Evolutionary conservation across 1,140 invertebrate species (phyloP).

Genomic region (Araneus ventricosus): DNA sequence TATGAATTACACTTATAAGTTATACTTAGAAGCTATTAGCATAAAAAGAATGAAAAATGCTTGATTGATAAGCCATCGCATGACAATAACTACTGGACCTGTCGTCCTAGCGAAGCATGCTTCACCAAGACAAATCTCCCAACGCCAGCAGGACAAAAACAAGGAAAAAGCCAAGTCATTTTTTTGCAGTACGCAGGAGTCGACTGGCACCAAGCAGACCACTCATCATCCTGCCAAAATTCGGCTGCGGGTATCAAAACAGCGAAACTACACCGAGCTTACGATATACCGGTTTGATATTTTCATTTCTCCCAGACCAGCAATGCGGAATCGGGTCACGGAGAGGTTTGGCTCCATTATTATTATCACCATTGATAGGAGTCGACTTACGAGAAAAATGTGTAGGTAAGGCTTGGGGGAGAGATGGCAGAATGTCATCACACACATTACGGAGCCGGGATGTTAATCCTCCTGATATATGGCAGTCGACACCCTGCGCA

Average conservation of each 20-base stretch:
- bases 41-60: too few relatives aligned
- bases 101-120: neutral
- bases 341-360: neutral
- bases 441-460: neutral
- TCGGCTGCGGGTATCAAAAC: conserved; percentile 22
- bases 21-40: too few relatives aligned
- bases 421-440: neutral
- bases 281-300: conserved; percentile 26
- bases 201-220: neutral
- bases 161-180: neutral
- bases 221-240: conserved; percentile 1
- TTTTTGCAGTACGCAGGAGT: neutral
- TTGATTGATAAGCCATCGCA: too few relatives aligned
- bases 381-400: neutral
- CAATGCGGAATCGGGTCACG: neutral
- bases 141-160: neutral
- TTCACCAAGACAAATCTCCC: neutral
- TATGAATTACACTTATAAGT: too few relatives aligned
- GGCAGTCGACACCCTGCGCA: neutral
- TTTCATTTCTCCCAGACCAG: neutral
- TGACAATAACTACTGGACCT: too few relatives aligned
- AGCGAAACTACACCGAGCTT: neutral
- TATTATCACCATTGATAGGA: neutral
- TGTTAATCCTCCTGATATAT: neutral
- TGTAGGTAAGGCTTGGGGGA: neutral